phyloP scores from a whole-genome alignment of 1,140 invertebrate genomes.

The Leptonema lineaticorne region DNA sequence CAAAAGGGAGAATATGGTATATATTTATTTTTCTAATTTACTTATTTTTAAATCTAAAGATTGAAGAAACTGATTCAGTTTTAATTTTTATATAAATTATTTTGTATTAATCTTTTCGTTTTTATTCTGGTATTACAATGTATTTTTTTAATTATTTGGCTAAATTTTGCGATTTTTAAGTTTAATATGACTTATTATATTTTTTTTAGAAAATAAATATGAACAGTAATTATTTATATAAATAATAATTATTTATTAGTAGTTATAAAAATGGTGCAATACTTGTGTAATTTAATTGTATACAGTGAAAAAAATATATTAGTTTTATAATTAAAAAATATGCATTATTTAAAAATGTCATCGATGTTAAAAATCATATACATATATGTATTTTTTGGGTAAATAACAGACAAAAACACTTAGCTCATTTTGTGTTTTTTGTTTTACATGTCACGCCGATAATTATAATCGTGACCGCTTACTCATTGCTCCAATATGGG shows the following conservation, averaged over 20 bases:
- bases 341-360: slow-evolving; percentile 40
- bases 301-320: too few relatives aligned
- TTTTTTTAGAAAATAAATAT: too few relatives aligned
- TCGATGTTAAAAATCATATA: background rate
- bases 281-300: too few relatives aligned
- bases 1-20: too few relatives aligned
- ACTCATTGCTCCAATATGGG: slow-evolving; percentile 41
- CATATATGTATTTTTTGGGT: background rate
- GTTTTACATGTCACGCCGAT: slow-evolving; percentile 43
- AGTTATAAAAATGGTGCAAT: too few relatives aligned
- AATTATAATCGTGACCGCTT: slow-evolving; percentile 40
- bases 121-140: background rate
- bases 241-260: too few relatives aligned
- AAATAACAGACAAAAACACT: slow-evolving; percentile 37
- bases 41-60: too few relatives aligned
- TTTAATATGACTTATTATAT: background rate
- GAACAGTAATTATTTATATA: too few relatives aligned
- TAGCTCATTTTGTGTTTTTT: slow-evolving; percentile 40
- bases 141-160: background rate
- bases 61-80: too few relatives aligned
- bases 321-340: slow-evolving; percentile 32
- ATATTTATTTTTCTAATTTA: too few relatives aligned
- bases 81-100: too few relatives aligned
- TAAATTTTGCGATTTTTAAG: background rate
- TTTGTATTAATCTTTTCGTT: too few relatives aligned